These are phyloP conservation scores for Sapajus apella DNA, from an alignment of 2,113 vertebrate genomes.

Conservation along the genomic window DNA sequence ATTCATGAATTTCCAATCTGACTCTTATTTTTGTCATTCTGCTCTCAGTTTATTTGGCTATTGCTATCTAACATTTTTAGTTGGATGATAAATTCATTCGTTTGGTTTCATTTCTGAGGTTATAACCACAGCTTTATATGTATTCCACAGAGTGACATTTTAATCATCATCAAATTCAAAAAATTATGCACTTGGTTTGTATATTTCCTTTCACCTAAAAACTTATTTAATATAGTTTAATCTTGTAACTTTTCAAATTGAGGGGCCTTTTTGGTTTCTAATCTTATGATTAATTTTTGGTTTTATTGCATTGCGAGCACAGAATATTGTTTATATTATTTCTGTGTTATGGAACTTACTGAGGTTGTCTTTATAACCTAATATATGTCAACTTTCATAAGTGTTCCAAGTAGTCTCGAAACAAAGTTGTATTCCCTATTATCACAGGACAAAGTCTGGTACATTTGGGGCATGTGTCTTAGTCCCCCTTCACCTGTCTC, in stretches of 20 bases:
- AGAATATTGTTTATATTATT: background rate
- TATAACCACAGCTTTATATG: background rate
- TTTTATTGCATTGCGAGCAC: background rate
- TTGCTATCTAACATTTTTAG: background rate
- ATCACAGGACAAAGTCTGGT: background rate
- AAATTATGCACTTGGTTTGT: background rate
- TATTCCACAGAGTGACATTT: background rate
- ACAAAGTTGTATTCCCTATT: background rate
- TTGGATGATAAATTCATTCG: background rate
- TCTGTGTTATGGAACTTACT: background rate
- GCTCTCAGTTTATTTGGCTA: background rate
- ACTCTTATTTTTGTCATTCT: background rate
- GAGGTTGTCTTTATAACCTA: constrained; percentile 35
- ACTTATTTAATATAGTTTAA: background rate
- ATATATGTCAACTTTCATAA: background rate
- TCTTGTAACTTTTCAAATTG: background rate
- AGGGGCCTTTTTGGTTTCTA: background rate
- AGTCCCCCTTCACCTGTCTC: background rate
- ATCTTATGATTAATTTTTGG: background rate
- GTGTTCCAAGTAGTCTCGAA: background rate
- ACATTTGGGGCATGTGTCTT: background rate
- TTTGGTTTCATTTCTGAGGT: background rate
- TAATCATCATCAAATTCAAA: background rate
- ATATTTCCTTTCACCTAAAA: background rate
- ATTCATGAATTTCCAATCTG: background rate